These are phyloP conservation scores for Caloenas nicobarica DNA, from an alignment of 2,113 vertebrate genomes.

Conservation along the genomic window DNA sequence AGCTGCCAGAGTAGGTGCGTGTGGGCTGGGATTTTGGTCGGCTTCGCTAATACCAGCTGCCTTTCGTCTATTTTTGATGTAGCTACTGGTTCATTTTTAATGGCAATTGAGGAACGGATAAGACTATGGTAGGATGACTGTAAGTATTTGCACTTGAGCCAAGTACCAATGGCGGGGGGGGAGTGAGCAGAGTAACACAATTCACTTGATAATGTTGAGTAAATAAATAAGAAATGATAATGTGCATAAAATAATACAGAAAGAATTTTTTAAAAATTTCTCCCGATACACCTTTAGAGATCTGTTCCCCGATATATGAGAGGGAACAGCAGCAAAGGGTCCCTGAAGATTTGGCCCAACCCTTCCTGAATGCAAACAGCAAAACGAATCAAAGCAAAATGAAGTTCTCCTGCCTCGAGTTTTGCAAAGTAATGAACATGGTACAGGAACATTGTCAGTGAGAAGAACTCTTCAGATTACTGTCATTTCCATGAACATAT, in stretches of 20 bases:
- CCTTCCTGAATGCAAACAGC: background rate
- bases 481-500: background rate
- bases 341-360: rapidly evolving
- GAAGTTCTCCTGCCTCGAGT: background rate
- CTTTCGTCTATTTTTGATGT: background rate
- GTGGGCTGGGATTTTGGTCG: background rate
- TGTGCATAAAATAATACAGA: background rate
- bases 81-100: background rate
- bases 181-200: background rate
- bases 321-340: background rate
- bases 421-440: rapidly evolving
- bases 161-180: rapidly evolving
- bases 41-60: background rate
- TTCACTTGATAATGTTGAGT: background rate
- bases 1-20: background rate
- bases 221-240: background rate
- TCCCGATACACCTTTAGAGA: background rate
- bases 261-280: background rate
- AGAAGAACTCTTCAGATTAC: background rate
- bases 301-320: background rate
- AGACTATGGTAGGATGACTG: background rate
- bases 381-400: background rate
- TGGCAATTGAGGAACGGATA: background rate
- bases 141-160: background rate
- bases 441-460: rapidly evolving